Percentiles rank a stretch among this genome's conserved stretches.
These are phyloP conservation scores for Brenthis daphne DNA, from an alignment of 2,888 invertebrate species.

Conservation along the genomic window DNA sequence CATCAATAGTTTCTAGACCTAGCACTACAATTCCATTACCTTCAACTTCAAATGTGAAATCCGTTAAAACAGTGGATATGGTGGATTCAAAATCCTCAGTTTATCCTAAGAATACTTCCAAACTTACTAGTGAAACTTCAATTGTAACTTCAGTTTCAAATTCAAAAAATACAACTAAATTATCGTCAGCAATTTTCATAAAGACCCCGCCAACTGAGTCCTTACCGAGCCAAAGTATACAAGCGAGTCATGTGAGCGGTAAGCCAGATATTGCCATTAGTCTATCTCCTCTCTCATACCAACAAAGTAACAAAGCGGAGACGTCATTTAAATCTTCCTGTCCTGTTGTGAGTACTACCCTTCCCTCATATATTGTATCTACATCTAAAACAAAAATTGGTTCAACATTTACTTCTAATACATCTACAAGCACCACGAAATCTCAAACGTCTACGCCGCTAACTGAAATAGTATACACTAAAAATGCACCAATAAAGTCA, in stretches of 20 bases:
- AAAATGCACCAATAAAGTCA: conserved; percentile 21
- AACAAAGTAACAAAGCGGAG: conserved; percentile 29
- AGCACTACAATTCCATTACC: conserved; percentile 27
- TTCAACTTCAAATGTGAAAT: conserved; percentile 36
- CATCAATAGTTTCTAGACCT: conserved; percentile 24
- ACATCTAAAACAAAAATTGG: conserved; percentile 44
- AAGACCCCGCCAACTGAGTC: conserved; percentile 32
- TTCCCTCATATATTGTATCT: conserved; percentile 42
- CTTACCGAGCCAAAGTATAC: conserved; percentile 32
- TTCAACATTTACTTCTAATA: conserved; percentile 34
- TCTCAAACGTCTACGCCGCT: conserved; percentile 18
- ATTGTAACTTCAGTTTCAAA: conserved; percentile 5
- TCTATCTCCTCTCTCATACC: conserved; percentile 12
- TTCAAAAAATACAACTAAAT: conserved; percentile 13
- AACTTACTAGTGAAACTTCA: conserved; percentile 18
- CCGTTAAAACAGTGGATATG: conserved; percentile 25
- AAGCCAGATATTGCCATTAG: conserved; percentile 19
- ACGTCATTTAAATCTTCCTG: conserved; percentile 40
- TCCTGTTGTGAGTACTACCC: conserved; percentile 37
- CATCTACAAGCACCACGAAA: conserved; percentile 25
- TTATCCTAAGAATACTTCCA: conserved; percentile 17
- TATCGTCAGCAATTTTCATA: conserved; percentile 30
- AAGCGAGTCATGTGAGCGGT: conserved; percentile 8
- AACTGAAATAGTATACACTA: conserved; percentile 20
- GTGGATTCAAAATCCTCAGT: conserved; percentile 28